These are phyloP conservation scores for Numenius arquata DNA, from an alignment of 2,113 vertebrate genomes.

Conservation along the genomic window DNA sequence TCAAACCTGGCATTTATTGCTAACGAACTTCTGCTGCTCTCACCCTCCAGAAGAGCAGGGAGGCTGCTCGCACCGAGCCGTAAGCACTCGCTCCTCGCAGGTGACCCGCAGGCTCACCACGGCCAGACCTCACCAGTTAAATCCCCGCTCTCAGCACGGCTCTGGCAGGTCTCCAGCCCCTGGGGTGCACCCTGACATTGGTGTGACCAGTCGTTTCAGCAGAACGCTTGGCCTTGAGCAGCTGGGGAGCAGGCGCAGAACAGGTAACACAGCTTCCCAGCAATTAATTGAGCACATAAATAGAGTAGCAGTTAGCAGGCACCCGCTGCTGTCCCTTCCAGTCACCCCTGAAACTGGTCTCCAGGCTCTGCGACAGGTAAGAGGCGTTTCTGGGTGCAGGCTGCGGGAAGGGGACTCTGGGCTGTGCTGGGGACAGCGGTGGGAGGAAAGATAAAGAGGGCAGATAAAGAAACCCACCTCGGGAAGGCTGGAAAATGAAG, in stretches of 20 bases:
- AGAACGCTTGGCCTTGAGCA: background rate
- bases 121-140: background rate
- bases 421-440: background rate
- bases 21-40: background rate
- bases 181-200: background rate
- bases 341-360: background rate
- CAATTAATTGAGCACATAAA: background rate
- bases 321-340: background rate
- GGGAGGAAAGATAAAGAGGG: background rate
- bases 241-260: background rate
- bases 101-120: background rate
- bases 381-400: background rate
- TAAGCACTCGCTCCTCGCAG: background rate
- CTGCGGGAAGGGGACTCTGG: background rate
- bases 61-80: background rate
- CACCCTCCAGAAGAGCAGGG: background rate
- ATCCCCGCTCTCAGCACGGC: background rate
- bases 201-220: background rate
- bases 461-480: background rate
- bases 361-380: conserved; percentile 25
- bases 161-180: background rate
- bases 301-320: background rate
- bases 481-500: background rate
- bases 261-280: background rate
- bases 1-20: fast-evolving